Evolutionary conservation across 92 coral and sea anemone species (phyloP), one percentile per base, ranked within the genome.

Genomic region (Palythoa grandiflora): DNA sequence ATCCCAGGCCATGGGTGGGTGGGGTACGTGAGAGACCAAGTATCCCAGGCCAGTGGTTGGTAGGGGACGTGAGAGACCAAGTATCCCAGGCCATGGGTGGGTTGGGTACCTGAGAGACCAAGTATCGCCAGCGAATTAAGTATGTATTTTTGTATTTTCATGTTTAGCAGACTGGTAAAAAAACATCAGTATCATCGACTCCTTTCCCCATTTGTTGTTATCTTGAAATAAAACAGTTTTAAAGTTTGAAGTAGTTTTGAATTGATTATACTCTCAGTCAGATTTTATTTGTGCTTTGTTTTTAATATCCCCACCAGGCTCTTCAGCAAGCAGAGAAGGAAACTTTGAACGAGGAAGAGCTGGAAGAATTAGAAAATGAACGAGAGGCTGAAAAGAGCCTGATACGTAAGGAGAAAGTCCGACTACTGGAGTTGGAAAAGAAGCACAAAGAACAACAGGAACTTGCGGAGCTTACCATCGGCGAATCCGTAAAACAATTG

Each of bases 251-350:
- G 6, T 20, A 6, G 37, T 17, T 16, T n/a, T 65, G 5, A 9
- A 37, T 4, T 38, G 44, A 9, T 9, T 70, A 20, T 1, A 2
- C 15, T 36, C 40, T 70, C 4, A 44, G 50, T 44, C 50, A 4
- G 6, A 44, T 12, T 1, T 21, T 65, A 28, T 65, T 55, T 55
- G 3, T 65, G 71, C 38, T 65, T 14, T 21, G 71, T 1, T 65
- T 65, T 70, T 44, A 5, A 44, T 2, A 48, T 9, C 57, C 1
- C 65, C 10, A n/a, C 11, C 98, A 97, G 61, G 97, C 98, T 9
- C 88, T 97, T 50, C 99, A 97, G 73, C 99, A 97, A 59, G 99
- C 99, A 19, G 99, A 97, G 91, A 97, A 97, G 68, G 99, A 97
- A 77, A 97, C 99, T 13, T 75, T 97, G 65, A 97, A 94, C 90